These are phyloP conservation scores for Epizoanthus rinbou DNA, from an alignment of 92 coral and sea anemone species.

Conservation along the genomic window DNA sequence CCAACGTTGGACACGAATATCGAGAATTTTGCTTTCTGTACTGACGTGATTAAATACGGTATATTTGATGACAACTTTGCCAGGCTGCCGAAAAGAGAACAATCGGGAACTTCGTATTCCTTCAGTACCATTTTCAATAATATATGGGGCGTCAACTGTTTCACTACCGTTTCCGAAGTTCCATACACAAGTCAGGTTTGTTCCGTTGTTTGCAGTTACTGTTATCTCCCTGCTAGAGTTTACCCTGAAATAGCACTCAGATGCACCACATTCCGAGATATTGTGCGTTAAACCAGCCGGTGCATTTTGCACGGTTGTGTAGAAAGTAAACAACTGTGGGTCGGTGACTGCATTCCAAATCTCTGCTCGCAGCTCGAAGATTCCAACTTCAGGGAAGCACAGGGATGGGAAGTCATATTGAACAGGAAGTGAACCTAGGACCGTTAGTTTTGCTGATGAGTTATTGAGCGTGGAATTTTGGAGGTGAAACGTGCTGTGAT, in stretches of 20 bases:
- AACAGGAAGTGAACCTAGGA: constrained; percentile 25
- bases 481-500: neutral
- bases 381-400: constrained; percentile 23
- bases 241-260: constrained; percentile 6
- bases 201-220: constrained; percentile 52
- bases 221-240: constrained; percentile 1
- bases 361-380: constrained; percentile 11
- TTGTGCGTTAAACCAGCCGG: constrained; percentile 21
- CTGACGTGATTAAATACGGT: constrained; percentile 63
- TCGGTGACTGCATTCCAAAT: neutral
- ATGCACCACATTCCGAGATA: neutral
- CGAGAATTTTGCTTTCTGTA: neutral
- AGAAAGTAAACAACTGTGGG: neutral
- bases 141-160: constrained; percentile 44
- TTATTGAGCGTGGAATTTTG: neutral
- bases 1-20: constrained; percentile 55
- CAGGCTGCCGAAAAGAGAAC: constrained; percentile 26
- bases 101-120: constrained; percentile 47
- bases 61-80: constrained; percentile 23
- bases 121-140: constrained; percentile 35
- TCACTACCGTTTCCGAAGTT: constrained; percentile 28
- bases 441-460: constrained; percentile 16
- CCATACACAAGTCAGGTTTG: constrained; percentile 74
- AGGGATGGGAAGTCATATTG: constrained; percentile 12
- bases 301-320: constrained; percentile 9